Percentiles rank a stretch among this genome's conserved stretches.
Evolutionary conservation across 2,113 vertebrate species (phyloP).

Genomic region (Neolamprologus toae): DNA sequence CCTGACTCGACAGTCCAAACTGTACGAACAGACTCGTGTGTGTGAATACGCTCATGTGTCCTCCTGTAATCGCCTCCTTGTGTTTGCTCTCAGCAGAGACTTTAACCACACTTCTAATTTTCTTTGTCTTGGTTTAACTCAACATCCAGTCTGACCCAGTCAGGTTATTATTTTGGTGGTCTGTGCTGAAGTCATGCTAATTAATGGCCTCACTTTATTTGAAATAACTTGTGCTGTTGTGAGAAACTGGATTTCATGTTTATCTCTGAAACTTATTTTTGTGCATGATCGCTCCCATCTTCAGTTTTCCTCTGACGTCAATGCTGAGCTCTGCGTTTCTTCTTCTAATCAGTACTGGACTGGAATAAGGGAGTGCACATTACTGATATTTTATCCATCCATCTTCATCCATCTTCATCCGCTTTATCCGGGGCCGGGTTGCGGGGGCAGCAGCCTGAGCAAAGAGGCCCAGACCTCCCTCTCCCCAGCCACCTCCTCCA

Average conservation of each 20-base stretch:
- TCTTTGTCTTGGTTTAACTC: not conserved
- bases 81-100: not conserved
- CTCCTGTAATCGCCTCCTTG: not conserved
- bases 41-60: not conserved
- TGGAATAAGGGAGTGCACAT: not conserved
- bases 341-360: not conserved
- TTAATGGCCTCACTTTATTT: not conserved
- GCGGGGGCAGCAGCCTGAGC: fast-evolving
- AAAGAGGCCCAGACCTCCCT: fast-evolving
- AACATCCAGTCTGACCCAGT: not conserved
- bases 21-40: fast-evolving
- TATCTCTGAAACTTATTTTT: not conserved
- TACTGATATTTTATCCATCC: fast-evolving
- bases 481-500: too few species aligned
- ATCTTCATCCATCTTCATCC: not conserved
- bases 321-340: not conserved
- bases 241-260: not conserved
- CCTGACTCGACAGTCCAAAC: not conserved
- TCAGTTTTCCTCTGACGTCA: not conserved
- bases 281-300: not conserved
- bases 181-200: not conserved
- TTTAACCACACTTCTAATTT: not conserved
- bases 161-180: not conserved
- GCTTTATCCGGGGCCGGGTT: fast-evolving
- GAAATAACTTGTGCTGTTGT: fast-evolving